Evolutionary conservation across 2,797 vertebrate genomes (phyloP).

Genomic region (Karalla daura): DNA sequence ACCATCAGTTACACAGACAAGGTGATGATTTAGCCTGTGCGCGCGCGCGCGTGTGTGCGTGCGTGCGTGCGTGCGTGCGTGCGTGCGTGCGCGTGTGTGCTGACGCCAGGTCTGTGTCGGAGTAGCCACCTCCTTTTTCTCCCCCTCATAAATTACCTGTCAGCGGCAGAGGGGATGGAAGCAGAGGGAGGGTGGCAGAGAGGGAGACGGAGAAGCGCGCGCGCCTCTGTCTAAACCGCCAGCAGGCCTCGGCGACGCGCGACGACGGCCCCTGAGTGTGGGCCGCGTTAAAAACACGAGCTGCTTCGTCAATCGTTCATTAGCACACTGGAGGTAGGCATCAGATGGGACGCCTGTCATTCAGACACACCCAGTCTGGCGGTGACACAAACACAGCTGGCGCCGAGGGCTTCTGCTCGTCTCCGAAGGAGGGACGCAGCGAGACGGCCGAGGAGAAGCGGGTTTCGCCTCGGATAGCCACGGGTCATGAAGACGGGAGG

Average conservation of each 20-base stretch:
- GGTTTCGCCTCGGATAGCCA: too few species aligned
- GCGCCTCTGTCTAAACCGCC: constrained; percentile 47
- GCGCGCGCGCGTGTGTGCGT: constrained; percentile 18
- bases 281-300: constrained; percentile 64
- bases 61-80: constrained; percentile 10
- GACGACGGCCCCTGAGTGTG: constrained; percentile 43
- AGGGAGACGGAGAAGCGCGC: constrained; percentile 46
- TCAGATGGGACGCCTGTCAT: constrained; percentile 43
- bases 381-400: constrained; percentile 30
- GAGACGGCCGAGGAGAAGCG: too few species aligned
- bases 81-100: constrained; percentile 29
- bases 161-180: constrained; percentile 78
- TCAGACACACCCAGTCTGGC: constrained; percentile 28
- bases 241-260: constrained; percentile 47
- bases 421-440: too few species aligned
- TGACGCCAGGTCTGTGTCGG: constrained; percentile 65
- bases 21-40: constrained; percentile 64
- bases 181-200: constrained; percentile 50
- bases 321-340: constrained; percentile 58
- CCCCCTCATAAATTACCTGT: constrained; percentile 80
- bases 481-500: too few species aligned
- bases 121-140: constrained; percentile 29
- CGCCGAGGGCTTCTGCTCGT: too few species aligned
- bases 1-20: constrained; percentile 69
- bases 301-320: constrained; percentile 62